phyloP scores from a whole-genome alignment of 2,797 vertebrate species.

The Parauchenoglanis punctatus region DNA sequence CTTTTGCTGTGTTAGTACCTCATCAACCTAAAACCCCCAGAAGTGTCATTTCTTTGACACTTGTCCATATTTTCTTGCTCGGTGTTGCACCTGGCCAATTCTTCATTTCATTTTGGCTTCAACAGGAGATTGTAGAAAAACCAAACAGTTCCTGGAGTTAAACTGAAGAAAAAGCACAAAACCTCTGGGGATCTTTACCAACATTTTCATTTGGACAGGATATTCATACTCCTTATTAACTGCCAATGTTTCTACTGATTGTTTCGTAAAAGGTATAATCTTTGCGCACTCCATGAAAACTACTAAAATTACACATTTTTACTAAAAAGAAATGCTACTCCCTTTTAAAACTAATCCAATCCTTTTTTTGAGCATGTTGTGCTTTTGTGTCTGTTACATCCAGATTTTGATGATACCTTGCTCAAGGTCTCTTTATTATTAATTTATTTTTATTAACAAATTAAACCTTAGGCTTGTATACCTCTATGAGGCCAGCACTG shows the following conservation, averaged over 20 bases:
- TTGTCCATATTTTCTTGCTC: neutral
- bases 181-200: neutral
- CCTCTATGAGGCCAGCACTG: neutral
- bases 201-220: neutral
- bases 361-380: no score
- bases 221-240: neutral
- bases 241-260: neutral
- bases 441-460: neutral
- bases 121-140: neutral
- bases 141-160: neutral
- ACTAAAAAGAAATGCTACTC: neutral
- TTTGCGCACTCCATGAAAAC: neutral
- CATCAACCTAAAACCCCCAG: neutral
- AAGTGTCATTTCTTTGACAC: neutral
- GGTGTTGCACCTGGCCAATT: neutral
- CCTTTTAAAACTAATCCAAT: no score
- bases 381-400: no score
- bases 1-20: neutral
- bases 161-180: neutral
- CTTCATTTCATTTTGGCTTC: neutral
- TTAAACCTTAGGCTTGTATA: neutral
- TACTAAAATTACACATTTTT: neutral
- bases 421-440: neutral
- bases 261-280: neutral
- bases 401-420: neutral